A percentile compares a stretch with the other conserved stretches of the same genome.
These are phyloP conservation scores for Elegia similella DNA, from an alignment of 2,888 invertebrate genomes.

Conservation along the genomic window DNA sequence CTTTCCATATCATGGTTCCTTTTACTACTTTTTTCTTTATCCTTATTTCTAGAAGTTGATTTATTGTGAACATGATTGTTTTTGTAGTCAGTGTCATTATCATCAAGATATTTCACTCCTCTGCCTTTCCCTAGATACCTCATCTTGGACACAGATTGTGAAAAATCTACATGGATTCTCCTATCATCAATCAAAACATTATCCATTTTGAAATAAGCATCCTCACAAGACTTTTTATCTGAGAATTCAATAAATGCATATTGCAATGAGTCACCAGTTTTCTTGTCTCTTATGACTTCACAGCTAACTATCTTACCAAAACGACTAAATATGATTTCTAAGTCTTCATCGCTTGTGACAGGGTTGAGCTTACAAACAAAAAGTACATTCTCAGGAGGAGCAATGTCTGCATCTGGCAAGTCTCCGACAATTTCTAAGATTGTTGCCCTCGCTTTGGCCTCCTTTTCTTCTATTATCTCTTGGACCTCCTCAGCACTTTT, in stretches of 20 bases:
- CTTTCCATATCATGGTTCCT: constrained; percentile 29
- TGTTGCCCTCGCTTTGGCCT: constrained; percentile 97
- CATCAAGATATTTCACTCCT: constrained; percentile 84
- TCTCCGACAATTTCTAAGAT: constrained; percentile 99
- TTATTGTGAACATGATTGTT: constrained; percentile 32
- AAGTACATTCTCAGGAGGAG: constrained; percentile 98
- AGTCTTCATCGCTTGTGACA: constrained; percentile 97
- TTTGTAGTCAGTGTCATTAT: constrained; percentile 50
- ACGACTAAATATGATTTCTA: constrained; percentile 98
- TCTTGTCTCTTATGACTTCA: constrained; percentile 97
- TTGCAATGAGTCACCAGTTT: constrained; percentile 96
- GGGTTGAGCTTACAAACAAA: constrained; percentile 99
- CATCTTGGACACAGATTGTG: constrained; percentile 98
- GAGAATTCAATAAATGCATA: constrained; percentile 99
- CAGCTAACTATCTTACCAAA: constrained; percentile 97
- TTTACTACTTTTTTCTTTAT: constrained; percentile 28
- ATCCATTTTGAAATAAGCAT: constrained; percentile 99
- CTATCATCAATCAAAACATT: constrained; percentile 99
- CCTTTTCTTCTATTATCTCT: constrained; percentile 93
- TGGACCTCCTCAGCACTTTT: constrained; percentile 91
- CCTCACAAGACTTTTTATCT: constrained; percentile 95
- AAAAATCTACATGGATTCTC: constrained; percentile 99
- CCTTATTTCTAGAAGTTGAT: constrained; percentile 33
- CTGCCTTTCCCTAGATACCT: constrained; percentile 94
- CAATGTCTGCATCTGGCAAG: constrained; percentile 97